These are phyloP conservation scores for Corythoichthys intestinalis DNA, from an alignment of 2,113 vertebrate genomes.

Conservation along the genomic window DNA sequence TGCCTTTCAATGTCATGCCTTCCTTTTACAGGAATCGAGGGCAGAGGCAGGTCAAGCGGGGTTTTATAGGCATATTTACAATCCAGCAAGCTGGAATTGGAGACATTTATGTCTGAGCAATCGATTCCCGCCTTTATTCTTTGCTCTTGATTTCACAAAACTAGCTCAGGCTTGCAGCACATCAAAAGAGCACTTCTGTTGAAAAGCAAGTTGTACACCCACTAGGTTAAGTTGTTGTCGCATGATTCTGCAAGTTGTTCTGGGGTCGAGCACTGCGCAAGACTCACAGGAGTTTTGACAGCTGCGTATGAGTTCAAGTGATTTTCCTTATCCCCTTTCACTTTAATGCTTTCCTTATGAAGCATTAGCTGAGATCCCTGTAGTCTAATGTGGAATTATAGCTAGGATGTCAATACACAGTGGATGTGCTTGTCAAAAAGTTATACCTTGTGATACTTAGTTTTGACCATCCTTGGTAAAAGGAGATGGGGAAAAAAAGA, in stretches of 20 bases:
- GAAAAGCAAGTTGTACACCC: not conserved
- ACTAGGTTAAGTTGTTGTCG: too few relatives aligned
- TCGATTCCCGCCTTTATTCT: not conserved
- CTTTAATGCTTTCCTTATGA: slow-evolving; percentile 35
- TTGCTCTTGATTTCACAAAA: slow-evolving; percentile 2
- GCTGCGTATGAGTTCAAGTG: slow-evolving; percentile 31
- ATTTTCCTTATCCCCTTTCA: slow-evolving; percentile 21
- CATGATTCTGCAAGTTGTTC: not conserved
- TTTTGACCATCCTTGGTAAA: not conserved
- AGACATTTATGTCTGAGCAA: not conserved
- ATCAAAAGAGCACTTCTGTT: not conserved
- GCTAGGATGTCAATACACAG: slow-evolving; percentile 30
- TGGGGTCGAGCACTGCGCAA: not conserved
- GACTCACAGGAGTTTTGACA: not conserved
- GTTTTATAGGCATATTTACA: slow-evolving; percentile 18
- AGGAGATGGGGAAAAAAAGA: not conserved
- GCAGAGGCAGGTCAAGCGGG: not conserved
- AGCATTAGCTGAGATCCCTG: slow-evolving; percentile 36
- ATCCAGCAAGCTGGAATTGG: slow-evolving; percentile 8
- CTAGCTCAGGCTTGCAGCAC: not conserved
- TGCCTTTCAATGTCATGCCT: not conserved
- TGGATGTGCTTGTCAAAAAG: not conserved
- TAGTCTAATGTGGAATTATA: slow-evolving; percentile 34
- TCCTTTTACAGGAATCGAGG: not conserved
- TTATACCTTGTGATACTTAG: not conserved